A percentile compares a stretch with the other conserved stretches of the same genome.
Conservation (phyloP, 2,888 invertebrate genomes). For the Dryomyza anilis region DNA sequence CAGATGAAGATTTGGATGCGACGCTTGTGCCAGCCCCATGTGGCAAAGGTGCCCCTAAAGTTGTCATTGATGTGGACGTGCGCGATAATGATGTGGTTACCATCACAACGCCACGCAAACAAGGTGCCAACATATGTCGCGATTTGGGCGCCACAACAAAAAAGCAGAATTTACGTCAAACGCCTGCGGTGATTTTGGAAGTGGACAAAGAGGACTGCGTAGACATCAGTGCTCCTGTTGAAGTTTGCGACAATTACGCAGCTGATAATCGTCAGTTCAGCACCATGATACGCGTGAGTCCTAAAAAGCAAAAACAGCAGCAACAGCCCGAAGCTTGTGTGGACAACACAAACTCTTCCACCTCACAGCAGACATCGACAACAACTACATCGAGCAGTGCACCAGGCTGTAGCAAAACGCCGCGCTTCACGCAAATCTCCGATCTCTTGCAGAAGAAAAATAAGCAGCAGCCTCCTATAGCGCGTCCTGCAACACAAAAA, state of each 20-base stretch:
- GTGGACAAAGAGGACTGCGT: constrained; percentile 46
- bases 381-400: constrained; percentile 20
- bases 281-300: constrained; percentile 30
- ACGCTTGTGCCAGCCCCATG: not conserved
- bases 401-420: constrained; percentile 16
- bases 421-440: constrained; percentile 51
- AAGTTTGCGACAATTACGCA: constrained; percentile 37
- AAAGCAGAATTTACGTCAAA: constrained; percentile 27
- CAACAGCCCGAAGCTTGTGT: not conserved
- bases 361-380: constrained; percentile 6
- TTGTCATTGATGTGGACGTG: constrained; percentile 46
- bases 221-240: constrained; percentile 33
- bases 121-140: not conserved
- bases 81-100: constrained; percentile 43
- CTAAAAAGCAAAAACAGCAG: constrained; percentile 5
- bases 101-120: constrained; percentile 32
- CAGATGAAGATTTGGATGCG: not conserved
- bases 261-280: constrained; percentile 41
- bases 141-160: not conserved
- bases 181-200: constrained; percentile 44
- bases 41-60: constrained; percentile 33
- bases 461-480: not conserved
- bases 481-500: constrained; percentile 8
- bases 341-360: constrained; percentile 2
- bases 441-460: constrained; percentile 43